A percentile compares a stretch with the other conserved stretches of the same genome.
These are phyloP conservation scores for Channa argus DNA, from an alignment of 2,113 vertebrate genomes.

Conservation along the genomic window DNA sequence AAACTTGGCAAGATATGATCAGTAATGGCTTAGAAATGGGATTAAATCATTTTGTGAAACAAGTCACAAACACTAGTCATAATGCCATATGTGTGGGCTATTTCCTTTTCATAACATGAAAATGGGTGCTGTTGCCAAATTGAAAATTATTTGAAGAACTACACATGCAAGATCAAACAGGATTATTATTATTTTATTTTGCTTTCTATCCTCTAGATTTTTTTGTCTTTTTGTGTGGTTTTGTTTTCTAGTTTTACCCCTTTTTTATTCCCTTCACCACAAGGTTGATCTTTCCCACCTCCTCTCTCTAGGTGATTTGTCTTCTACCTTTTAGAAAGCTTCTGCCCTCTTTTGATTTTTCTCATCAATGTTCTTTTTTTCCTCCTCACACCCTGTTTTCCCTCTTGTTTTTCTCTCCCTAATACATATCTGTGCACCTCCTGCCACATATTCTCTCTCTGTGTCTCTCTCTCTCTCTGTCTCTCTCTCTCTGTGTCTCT, in stretches of 20 bases:
- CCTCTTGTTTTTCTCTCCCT: constrained; percentile 77
- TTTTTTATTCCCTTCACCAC: constrained; percentile 52
- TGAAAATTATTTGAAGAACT: constrained; percentile 20
- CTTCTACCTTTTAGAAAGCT: constrained; percentile 69
- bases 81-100: not conserved
- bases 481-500: constrained; percentile 75
- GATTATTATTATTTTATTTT: constrained; percentile 26
- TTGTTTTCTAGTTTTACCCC: constrained; percentile 49
- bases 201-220: constrained; percentile 28
- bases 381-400: constrained; percentile 43
- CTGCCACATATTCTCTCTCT: constrained; percentile 79
- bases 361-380: constrained; percentile 67
- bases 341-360: constrained; percentile 67
- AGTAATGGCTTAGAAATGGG: constrained; percentile 43
- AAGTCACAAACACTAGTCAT: constrained; percentile 1
- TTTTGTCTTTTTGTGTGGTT: constrained; percentile 35
- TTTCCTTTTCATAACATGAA: not conserved
- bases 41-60: constrained; percentile 20
- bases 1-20: constrained; percentile 20
- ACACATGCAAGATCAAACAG: constrained; percentile 47
- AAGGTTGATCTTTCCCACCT: constrained; percentile 63
- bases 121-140: constrained; percentile 8
- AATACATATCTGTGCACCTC: constrained; percentile 76
- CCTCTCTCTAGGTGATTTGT: constrained; percentile 70
- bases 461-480: constrained; percentile 17